These are phyloP conservation scores for Echinops telfairi DNA, from an alignment of 2,113 vertebrate species.

Conservation along the genomic window DNA sequence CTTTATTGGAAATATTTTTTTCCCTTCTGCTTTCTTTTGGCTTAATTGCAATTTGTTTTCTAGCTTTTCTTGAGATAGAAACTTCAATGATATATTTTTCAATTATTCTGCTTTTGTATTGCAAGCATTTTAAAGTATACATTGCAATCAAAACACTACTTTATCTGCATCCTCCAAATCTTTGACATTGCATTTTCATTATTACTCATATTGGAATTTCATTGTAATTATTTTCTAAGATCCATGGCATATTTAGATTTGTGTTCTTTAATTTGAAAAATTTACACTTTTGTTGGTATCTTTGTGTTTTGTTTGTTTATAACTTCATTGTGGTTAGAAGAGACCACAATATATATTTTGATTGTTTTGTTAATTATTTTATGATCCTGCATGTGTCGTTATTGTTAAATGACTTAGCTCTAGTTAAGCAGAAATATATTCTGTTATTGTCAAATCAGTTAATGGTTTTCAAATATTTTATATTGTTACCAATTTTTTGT, in stretches of 20 bases:
- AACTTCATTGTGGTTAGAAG: neutral
- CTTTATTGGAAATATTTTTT: neutral
- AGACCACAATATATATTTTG: neutral
- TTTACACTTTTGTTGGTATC: neutral
- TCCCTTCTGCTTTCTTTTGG: neutral
- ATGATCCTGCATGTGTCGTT: neutral
- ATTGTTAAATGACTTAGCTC: neutral
- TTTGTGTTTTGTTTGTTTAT: neutral
- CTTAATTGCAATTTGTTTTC: neutral
- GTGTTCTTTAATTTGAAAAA: neutral
- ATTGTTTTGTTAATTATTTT: too few species aligned
- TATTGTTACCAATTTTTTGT: neutral
- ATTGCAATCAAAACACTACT: neutral
- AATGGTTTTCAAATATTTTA: conserved; percentile 20
- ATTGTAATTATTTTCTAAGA: neutral
- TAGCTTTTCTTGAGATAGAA: neutral
- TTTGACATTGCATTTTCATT: too few species aligned
- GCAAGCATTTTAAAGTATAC: neutral
- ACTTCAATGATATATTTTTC: neutral
- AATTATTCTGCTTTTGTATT: neutral
- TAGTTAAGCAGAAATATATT: neutral
- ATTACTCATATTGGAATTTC: neutral
- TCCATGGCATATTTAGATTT: neutral
- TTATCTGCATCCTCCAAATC: neutral
- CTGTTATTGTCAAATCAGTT: neutral